phyloP scores from a whole-genome alignment of 2,113 vertebrate species.

The Psilopogon haemacephalus region DNA sequence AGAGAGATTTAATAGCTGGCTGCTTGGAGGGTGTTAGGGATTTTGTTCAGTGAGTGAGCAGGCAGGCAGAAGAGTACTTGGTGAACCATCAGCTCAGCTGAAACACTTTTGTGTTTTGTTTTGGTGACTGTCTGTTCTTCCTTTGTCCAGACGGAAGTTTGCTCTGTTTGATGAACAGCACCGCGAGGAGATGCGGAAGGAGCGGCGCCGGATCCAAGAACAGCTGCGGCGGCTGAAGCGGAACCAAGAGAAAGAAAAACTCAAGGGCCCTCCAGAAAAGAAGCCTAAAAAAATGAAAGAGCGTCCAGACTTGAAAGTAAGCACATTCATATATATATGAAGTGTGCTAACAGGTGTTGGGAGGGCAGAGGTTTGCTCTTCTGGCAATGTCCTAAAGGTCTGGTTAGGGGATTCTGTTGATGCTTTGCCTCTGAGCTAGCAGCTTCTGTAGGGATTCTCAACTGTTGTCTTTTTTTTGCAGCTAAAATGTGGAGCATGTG shows the following conservation, averaged over 20 bases:
- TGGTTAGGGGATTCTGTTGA: not conserved
- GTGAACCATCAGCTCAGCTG: not conserved
- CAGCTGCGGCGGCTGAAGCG: conserved; percentile 92
- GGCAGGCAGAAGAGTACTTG: not conserved
- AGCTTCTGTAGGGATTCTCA: not conserved
- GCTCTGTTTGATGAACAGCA: conserved; percentile 97
- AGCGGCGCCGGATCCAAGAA: conserved; percentile 93
- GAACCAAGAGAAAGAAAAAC: conserved; percentile 96
- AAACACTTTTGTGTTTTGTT: not conserved
- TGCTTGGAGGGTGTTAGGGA: not conserved
- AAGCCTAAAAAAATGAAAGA: conserved; percentile 97
- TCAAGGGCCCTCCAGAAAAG: conserved; percentile 96
- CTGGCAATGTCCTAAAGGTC: not conserved
- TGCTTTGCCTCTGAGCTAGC: not conserved
- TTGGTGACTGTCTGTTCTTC: not conserved
- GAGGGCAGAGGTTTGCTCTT: not conserved
- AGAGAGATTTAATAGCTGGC: not conserved
- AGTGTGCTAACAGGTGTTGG: not conserved
- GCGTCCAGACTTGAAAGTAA: conserved; percentile 95
- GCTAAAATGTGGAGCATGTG: conserved; percentile 97
- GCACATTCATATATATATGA: not conserved
- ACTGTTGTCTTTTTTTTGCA: conserved; percentile 55
- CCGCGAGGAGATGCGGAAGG: conserved; percentile 98
- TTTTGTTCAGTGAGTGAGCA: not conserved
- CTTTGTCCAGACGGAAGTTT: conserved; percentile 86